Percentiles rank a stretch among this genome's conserved stretches.
Conservation (phyloP, 1,140 invertebrate species). For the Apis dorsata region DNA sequence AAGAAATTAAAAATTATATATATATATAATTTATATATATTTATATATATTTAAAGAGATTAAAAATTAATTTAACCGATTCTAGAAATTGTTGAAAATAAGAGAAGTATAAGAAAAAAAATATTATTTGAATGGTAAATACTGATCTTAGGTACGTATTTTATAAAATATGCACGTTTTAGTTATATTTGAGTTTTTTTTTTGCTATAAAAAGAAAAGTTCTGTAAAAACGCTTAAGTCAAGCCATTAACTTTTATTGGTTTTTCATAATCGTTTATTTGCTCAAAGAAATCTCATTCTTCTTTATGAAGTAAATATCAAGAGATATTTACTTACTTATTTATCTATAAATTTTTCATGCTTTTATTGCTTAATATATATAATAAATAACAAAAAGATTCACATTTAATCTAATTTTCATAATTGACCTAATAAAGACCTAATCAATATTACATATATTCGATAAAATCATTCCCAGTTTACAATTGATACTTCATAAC, state of each 20-base stretch:
- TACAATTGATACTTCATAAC: no score
- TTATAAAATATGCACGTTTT: not conserved
- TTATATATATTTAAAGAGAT: no score
- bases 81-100: no score
- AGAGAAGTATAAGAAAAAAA: not conserved
- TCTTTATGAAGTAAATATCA: not conserved
- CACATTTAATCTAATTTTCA: not conserved
- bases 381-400: not conserved
- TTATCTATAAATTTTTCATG: not conserved
- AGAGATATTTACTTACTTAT: not conserved
- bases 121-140: not conserved
- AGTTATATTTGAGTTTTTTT: no score
- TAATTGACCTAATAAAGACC: not conserved
- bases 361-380: not conserved
- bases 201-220: not conserved
- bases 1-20: no score
- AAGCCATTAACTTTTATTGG: slow-evolving; percentile 15
- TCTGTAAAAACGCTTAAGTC: not conserved
- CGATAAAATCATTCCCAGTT: not conserved
- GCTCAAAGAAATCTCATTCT: not conserved
- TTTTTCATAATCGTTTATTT: not conserved
- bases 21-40: no score
- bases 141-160: no score
- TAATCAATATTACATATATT: not conserved
- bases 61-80: no score